Evolutionary conservation across 2,797 vertebrate species (phyloP).

Genomic region (Aratinga solstitialis): DNA sequence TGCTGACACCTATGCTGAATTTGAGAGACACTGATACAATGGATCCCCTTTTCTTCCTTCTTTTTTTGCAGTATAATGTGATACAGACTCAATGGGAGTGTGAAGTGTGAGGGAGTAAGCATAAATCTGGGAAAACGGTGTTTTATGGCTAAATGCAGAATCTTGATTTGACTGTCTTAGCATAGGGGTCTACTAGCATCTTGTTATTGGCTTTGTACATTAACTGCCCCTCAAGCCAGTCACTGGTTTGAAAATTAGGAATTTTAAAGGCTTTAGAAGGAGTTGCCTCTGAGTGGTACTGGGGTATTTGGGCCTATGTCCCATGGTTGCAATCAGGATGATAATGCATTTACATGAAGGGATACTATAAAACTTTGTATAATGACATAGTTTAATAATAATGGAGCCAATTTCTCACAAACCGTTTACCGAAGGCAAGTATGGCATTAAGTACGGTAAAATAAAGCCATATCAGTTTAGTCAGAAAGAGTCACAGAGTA

Average conservation of each 20-base stretch:
- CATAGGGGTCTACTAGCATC: not conserved
- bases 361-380: not conserved
- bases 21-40: not conserved
- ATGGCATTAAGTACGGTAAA: not conserved
- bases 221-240: not conserved
- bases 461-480: not conserved
- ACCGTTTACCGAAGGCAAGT: not conserved
- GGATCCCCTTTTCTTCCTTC: not conserved
- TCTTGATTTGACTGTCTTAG: not conserved
- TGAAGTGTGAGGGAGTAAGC: not conserved
- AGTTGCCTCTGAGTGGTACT: not conserved
- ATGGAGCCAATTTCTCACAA: not conserved
- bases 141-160: not conserved
- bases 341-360: not conserved
- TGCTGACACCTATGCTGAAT: not conserved
- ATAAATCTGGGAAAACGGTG: not conserved
- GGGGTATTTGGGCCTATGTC: not conserved
- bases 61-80: not conserved
- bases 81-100: not conserved
- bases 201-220: not conserved
- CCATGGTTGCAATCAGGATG: not conserved
- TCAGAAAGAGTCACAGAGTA: not conserved
- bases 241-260: not conserved
- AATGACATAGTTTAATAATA: not conserved
- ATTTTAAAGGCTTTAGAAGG: not conserved